These are phyloP conservation scores for Ceratina japonica DNA, from an alignment of 1,140 invertebrate genomes.

Conservation along the genomic window DNA sequence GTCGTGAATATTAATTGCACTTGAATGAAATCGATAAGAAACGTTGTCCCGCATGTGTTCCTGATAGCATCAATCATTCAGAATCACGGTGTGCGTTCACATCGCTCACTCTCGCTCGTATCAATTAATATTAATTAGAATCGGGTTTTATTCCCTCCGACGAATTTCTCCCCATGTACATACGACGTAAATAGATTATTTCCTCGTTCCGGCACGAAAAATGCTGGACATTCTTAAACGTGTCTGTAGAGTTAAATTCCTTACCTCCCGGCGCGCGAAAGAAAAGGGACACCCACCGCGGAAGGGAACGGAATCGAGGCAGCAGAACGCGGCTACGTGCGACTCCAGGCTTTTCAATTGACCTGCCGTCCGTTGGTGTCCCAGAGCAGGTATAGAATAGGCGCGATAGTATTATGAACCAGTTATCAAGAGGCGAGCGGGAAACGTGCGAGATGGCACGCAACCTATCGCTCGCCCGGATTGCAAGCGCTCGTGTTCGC, in stretches of 20 bases:
- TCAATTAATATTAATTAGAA: conserved; percentile 36
- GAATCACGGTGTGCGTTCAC: not conserved
- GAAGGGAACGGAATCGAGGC: conserved; percentile 16
- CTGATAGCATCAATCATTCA: conserved; percentile 30
- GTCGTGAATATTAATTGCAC: too few species aligned
- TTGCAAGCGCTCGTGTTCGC: conserved; percentile 6
- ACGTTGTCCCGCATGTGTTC: conserved; percentile 3
- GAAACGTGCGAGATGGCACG: conserved; percentile 67
- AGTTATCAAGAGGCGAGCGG: conserved; percentile 52
- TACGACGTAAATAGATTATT: not conserved
- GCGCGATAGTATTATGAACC: not conserved
- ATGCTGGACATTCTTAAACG: not conserved
- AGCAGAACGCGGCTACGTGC: conserved; percentile 17
- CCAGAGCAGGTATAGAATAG: conserved; percentile 19
- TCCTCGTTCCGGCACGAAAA: not conserved
- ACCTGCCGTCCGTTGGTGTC: conserved; percentile 7
- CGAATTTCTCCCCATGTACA: not conserved
- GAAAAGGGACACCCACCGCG: not conserved
- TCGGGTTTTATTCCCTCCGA: not conserved
- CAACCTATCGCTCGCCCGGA: conserved; percentile 41
- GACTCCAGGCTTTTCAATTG: not conserved
- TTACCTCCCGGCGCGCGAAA: too few species aligned
- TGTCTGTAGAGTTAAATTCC: too few species aligned
- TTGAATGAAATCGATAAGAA: too few species aligned
- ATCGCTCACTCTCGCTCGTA: conserved; percentile 14